These are phyloP conservation scores for Trypoxylus dichotomus DNA, from an alignment of 1,140 invertebrate species.

Conservation along the genomic window DNA sequence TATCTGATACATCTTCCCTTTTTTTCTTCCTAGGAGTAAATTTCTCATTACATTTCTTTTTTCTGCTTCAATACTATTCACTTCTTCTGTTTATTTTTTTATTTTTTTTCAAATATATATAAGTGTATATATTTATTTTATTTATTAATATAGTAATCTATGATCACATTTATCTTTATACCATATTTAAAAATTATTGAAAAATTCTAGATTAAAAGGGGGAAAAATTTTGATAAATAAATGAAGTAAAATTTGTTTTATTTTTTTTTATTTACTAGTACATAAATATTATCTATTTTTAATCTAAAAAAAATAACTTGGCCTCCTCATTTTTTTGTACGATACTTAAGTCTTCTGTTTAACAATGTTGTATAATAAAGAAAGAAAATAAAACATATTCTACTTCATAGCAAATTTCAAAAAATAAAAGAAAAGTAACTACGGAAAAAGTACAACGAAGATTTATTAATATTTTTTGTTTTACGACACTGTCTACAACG, in stretches of 20 bases:
- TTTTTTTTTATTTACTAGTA: not conserved
- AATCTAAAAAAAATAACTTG: slow-evolving; percentile 13
- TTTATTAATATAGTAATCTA: slow-evolving; percentile 7
- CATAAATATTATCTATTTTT: not conserved
- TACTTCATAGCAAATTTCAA: not conserved
- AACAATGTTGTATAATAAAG: not conserved
- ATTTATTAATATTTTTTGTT: not conserved
- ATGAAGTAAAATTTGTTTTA: slow-evolving; percentile 21
- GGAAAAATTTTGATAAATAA: not conserved
- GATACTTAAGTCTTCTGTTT: slow-evolving; percentile 10
- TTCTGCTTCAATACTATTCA: not conserved
- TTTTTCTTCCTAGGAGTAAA: not conserved
- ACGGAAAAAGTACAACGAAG: not conserved
- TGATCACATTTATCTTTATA: slow-evolving; percentile 21
- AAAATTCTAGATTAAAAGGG: not conserved
- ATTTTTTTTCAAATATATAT: not conserved
- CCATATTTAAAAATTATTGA: not conserved
- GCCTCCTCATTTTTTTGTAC: slow-evolving; percentile 13
- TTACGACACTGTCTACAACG: no score
- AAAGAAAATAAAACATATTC: not conserved
- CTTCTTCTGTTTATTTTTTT: not conserved
- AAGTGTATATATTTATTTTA: not conserved
- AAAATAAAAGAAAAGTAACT: not conserved
- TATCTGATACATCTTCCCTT: not conserved
- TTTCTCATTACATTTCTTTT: not conserved